phyloP scores from a whole-genome alignment of 2,113 vertebrate genomes.

The Lanius collurio region DNA sequence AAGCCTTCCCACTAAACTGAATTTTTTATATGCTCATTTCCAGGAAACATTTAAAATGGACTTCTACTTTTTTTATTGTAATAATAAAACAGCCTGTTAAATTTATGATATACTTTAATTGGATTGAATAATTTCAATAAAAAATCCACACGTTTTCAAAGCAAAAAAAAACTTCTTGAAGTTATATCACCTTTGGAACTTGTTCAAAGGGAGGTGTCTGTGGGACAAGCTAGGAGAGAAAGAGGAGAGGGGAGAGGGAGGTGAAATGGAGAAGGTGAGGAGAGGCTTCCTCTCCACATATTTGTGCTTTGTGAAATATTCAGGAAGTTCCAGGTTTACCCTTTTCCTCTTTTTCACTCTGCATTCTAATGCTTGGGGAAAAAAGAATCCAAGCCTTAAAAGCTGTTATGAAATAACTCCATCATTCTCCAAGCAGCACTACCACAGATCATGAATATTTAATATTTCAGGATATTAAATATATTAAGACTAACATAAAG shows the following conservation, averaged over 20 bases:
- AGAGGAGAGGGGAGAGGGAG: background rate
- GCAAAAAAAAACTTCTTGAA: background rate
- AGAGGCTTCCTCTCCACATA: background rate
- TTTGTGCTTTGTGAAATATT: conserved; percentile 9
- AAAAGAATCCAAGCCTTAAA: background rate
- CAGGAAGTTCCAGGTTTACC: background rate
- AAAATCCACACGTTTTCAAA: background rate
- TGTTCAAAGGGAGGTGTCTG: background rate
- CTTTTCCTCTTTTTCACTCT: background rate
- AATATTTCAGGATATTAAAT: background rate
- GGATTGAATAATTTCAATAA: background rate
- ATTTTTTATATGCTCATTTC: background rate
- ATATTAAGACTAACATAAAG: background rate
- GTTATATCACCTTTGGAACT: background rate
- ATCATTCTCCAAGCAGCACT: background rate
- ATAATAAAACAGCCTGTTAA: background rate
- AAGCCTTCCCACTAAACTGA: background rate
- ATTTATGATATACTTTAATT: background rate
- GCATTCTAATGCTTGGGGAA: background rate
- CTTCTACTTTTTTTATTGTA: background rate
- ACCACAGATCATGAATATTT: background rate
- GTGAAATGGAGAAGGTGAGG: background rate
- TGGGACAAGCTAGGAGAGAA: background rate
- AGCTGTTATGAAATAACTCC: background rate
- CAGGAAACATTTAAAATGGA: background rate